Evolutionary conservation across 2,888 invertebrate species (phyloP).

Genomic region (Parascotia fuliginaria): DNA sequence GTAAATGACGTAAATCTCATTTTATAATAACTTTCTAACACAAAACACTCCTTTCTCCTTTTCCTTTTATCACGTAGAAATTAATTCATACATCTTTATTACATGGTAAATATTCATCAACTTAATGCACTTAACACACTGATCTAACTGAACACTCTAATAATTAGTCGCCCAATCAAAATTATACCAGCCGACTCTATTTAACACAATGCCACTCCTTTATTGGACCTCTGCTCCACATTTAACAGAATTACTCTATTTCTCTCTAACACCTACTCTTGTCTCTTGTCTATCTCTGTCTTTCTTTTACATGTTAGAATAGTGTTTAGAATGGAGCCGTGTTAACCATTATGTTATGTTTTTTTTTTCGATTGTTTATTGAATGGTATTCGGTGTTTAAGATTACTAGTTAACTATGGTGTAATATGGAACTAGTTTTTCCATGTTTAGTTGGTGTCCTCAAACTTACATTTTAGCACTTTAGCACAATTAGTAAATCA

Average conservation of each 20-base stretch:
- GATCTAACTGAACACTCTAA: conserved; percentile 11
- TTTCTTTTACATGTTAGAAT: conserved; percentile 17
- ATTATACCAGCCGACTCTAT: conserved; percentile 16
- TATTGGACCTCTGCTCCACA: conserved; percentile 31
- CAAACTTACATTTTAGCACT: background rate
- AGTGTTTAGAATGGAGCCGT: conserved; percentile 27
- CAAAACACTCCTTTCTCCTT: too few species aligned
- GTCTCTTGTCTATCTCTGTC: conserved; percentile 24
- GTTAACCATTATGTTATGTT: conserved; percentile 24
- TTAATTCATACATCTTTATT: too few species aligned
- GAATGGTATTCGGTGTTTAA: conserved; percentile 36
- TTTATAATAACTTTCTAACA: too few species aligned
- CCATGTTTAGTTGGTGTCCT: background rate
- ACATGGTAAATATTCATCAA: background rate
- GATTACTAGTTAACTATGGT: background rate
- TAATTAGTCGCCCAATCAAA: conserved; percentile 26
- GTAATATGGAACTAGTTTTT: background rate
- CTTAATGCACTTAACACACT: background rate
- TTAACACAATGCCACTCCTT: conserved; percentile 32
- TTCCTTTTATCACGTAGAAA: too few species aligned
- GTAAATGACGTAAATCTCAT: too few species aligned
- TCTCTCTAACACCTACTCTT: conserved; percentile 15
- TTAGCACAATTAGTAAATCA: background rate
- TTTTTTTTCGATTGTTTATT: conserved; percentile 21
- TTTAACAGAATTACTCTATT: conserved; percentile 20